Base-by-base conservation (phyloP, 92 coral and sea anemone species). In the Epizoanthus rinbou region DNA sequence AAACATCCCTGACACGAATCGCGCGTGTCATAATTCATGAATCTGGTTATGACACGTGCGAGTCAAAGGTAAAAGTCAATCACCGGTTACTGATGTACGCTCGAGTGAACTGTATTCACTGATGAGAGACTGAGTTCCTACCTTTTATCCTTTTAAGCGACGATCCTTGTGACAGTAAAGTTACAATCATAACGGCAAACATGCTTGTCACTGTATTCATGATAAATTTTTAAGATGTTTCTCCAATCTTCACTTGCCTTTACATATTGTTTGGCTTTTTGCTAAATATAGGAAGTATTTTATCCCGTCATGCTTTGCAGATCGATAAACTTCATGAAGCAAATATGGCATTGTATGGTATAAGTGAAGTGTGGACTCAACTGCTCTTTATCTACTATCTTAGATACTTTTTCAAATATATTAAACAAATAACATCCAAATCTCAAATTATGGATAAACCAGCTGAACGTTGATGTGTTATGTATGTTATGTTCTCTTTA, bases 251-350 rank as follows among this genome's bases (percentile, higher is more conserved):
- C 53, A 75, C 16, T 9, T 1, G 47, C 23, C 33, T 15, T 17
- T 74, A 75, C 56, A 31, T 28, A 11, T 10, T 24, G 54, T 75
- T 75, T 58, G 69, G 41, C 39, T 19, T 64, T 35, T 41, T 54
- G 15, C 47, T 15, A 28, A 57, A 24, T 11, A 62, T 65, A 56
- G 59, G 24, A 28, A n/a, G 13, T 17, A 50, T 54, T 58, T 37
- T 35, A 57, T 56, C 81, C 81, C 81, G 64, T 75, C 54, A 28
- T 75, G 81, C 81, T 57, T 75, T 75, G 81, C 81, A 58, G 53
- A 24, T 75, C 9, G 1, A 10, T 47, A 1, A 47, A 47, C 53
- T 47, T 47, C 10, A 8, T 47, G 53, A 47, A 47, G 53, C 53
- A 8, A 47, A 47, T 2, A 7, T 7, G 10, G 8, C 8, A 47